Evolutionary conservation across 2,888 invertebrate genomes (phyloP).

Genomic region (Caenorhabditis sulstoni): DNA sequence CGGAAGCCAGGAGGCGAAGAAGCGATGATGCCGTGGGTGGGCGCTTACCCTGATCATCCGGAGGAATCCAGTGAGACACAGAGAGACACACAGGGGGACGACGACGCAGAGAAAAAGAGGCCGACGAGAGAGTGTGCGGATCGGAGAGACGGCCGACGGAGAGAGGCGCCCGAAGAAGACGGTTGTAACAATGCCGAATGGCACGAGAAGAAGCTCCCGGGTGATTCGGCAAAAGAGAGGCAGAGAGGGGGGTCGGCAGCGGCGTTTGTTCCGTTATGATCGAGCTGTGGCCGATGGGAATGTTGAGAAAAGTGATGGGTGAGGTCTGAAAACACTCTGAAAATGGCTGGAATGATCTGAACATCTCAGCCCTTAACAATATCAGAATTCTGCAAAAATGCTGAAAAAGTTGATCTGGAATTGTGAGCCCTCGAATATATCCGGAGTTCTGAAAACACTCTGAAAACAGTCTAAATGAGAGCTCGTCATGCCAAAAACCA

Average conservation of each 20-base stretch:
- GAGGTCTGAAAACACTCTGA: no score
- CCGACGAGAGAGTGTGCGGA: not conserved
- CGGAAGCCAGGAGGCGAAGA: not conserved
- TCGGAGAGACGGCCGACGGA: not conserved
- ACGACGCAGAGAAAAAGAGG: not conserved
- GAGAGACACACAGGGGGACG: not conserved
- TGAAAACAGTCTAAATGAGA: no score
- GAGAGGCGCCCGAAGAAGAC: not conserved
- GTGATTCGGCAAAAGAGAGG: no score
- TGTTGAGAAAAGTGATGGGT: no score
- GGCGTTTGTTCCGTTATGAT: not conserved
- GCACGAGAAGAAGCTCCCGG: not conserved
- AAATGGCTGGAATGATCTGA: no score
- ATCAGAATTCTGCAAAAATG: no score
- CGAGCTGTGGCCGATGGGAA: not conserved
- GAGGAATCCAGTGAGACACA: not conserved
- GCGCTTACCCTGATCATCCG: not conserved
- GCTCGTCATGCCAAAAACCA: no score
- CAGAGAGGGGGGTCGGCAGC: no score
- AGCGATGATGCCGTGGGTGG: not conserved
- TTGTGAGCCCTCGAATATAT: no score
- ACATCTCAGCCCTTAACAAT: no score
- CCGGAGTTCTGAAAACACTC: no score
- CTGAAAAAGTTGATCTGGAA: no score
- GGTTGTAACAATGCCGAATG: conserved; percentile 5